These are phyloP conservation scores for Syngnathus acus DNA, from an alignment of 2,797 vertebrate species.

Conservation along the genomic window DNA sequence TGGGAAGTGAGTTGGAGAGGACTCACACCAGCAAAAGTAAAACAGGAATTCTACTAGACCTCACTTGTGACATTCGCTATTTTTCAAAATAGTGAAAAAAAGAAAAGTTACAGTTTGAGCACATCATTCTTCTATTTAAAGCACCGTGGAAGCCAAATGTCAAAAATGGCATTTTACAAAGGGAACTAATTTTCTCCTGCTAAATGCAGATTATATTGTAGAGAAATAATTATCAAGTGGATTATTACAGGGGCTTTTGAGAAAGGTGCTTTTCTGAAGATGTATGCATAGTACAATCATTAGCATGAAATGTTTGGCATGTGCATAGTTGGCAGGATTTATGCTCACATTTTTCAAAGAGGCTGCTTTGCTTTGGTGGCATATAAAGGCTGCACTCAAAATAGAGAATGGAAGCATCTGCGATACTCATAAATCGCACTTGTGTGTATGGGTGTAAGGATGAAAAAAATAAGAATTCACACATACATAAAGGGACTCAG, in stretches of 20 bases:
- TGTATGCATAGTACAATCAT: slow-evolving; percentile 18
- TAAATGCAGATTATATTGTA: slow-evolving; percentile 28
- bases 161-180: background rate
- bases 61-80: background rate
- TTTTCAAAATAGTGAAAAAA: background rate
- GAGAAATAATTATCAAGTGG: slow-evolving; percentile 25
- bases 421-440: background rate
- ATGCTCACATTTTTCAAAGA: slow-evolving; percentile 35
- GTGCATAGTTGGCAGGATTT: slow-evolving; percentile 19
- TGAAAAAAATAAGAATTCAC: background rate
- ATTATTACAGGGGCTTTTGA: slow-evolving; percentile 31
- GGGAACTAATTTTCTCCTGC: slow-evolving; percentile 9
- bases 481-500: background rate
- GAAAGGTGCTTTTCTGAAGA: slow-evolving; percentile 16
- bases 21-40: background rate
- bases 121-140: background rate
- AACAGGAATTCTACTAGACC: background rate
- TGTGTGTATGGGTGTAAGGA: background rate
- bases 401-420: slow-evolving; percentile 43
- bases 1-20: too few species aligned
- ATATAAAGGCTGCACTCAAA: slow-evolving; percentile 34
- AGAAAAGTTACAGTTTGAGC: background rate
- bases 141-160: background rate
- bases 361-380: slow-evolving; percentile 22
- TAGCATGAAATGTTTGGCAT: slow-evolving; percentile 24